A percentile compares a stretch with the other conserved stretches of the same genome.
phyloP scores from a whole-genome alignment of 1,140 invertebrate genomes.

The Chironomus striatipennis region DNA sequence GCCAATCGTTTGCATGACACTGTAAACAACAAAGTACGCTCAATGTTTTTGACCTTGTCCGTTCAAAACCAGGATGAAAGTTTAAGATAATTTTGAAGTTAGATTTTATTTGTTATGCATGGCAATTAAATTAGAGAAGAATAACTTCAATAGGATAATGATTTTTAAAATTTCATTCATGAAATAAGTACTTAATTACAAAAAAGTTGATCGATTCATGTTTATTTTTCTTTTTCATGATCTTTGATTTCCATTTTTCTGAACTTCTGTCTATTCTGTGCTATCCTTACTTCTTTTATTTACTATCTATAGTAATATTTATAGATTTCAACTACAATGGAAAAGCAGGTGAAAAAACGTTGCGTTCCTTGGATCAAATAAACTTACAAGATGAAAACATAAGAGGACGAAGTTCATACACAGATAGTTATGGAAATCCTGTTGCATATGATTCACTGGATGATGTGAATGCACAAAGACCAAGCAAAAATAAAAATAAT shows the following conservation, averaged over 20 bases:
- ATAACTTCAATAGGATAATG: no score
- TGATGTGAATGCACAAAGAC: neutral
- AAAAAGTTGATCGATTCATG: neutral
- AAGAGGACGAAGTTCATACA: neutral
- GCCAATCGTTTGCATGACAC: neutral
- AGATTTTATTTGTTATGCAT: no score
- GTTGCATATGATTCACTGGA: conserved; percentile 4
- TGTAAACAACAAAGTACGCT: neutral
- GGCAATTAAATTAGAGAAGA: no score
- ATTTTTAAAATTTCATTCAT: no score
- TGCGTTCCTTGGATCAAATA: neutral
- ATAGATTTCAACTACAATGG: conserved; percentile 13
- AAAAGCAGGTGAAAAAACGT: neutral
- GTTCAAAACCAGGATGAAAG: neutral
- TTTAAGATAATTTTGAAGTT: neutral
- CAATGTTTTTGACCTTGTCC: neutral
- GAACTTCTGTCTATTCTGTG: neutral
- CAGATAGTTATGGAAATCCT: neutral
- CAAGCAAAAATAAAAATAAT: neutral
- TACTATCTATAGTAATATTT: neutral
- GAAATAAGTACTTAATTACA: neutral
- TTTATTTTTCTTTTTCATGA: neutral
- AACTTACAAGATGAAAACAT: neutral
- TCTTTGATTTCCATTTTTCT: neutral
- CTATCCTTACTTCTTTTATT: neutral